Percentiles rank a stretch among this genome's conserved stretches.
These are phyloP conservation scores for Spondyliosoma cantharus DNA, from an alignment of 2,797 vertebrate genomes.

Conservation along the genomic window DNA sequence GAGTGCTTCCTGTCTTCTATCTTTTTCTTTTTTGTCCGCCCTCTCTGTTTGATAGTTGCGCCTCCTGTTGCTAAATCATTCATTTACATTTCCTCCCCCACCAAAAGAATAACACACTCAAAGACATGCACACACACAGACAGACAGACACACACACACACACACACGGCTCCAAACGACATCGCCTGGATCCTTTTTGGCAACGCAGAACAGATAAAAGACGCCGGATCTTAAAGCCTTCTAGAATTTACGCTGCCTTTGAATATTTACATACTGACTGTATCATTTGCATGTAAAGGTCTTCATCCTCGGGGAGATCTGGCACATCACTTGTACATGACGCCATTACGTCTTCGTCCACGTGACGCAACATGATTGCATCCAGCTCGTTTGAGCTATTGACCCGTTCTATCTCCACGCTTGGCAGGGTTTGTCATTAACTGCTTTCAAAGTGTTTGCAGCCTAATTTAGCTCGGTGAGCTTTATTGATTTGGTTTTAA, in stretches of 20 bases:
- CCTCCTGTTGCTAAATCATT: constrained; percentile 42
- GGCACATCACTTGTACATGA: constrained; percentile 31
- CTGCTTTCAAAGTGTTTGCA: constrained; percentile 79
- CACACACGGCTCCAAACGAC: constrained; percentile 15
- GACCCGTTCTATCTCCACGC: constrained; percentile 67
- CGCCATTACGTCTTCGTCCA: constrained; percentile 49
- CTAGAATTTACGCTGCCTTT: constrained; percentile 30
- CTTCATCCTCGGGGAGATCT: constrained; percentile 23
- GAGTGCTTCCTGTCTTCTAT: background rate
- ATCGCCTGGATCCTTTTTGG: constrained; percentile 33
- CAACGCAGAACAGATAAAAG: constrained; percentile 46
- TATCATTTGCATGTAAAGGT: constrained; percentile 53
- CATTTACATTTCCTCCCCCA: constrained; percentile 25
- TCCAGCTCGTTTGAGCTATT: constrained; percentile 75
- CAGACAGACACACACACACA: background rate
- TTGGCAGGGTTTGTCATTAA: constrained; percentile 77
- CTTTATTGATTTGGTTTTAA: constrained; percentile 83
- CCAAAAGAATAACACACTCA: constrained; percentile 17
- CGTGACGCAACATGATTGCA: constrained; percentile 60
- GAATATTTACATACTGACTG: constrained; percentile 52
- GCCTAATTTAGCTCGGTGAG: constrained; percentile 79
- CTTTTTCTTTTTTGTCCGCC: constrained; percentile 12
- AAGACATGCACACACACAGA: background rate
- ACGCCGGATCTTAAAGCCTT: constrained; percentile 22
- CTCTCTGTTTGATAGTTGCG: constrained; percentile 38